Conservation (phyloP, 2,888 invertebrate species). For the Myathropa florea region DNA sequence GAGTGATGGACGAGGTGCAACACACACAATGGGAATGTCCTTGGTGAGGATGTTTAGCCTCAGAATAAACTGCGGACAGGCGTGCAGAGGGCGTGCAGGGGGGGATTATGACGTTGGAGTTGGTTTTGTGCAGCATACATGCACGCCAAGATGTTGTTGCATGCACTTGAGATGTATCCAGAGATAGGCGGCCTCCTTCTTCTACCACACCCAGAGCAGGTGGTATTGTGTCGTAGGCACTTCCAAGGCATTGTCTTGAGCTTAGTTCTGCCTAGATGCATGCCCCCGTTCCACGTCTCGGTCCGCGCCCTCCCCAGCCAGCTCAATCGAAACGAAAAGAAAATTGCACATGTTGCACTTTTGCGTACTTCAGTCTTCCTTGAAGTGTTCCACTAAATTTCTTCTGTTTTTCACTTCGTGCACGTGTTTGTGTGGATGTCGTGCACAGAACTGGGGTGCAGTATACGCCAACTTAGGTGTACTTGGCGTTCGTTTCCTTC, state of each 20-base stretch:
- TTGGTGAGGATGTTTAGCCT: conserved; percentile 57
- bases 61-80: background rate
- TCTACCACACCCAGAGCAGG: background rate
- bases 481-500: conserved; percentile 64
- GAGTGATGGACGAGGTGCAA: conserved; percentile 56
- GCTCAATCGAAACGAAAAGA: conserved; percentile 65
- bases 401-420: conserved; percentile 8
- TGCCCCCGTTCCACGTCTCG: conserved; percentile 3
- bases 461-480: conserved; percentile 36
- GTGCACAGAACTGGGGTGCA: conserved; percentile 43
- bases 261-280: conserved; percentile 23
- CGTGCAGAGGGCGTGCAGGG: background rate
- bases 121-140: conserved; percentile 44
- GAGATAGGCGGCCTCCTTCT: conserved; percentile 12
- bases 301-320: conserved; percentile 47
- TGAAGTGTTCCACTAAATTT: conserved; percentile 63
- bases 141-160: conserved; percentile 56
- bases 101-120: conserved; percentile 19
- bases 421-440: background rate
- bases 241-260: conserved; percentile 56
- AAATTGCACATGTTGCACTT: conserved; percentile 70
- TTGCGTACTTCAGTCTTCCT: conserved; percentile 47
- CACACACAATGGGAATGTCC: conserved; percentile 62
- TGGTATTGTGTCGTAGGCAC: conserved; percentile 37
- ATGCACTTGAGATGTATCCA: conserved; percentile 32